Evolutionary conservation across 53 echinoderm and acorn worm genomes (phyloP), one percentile per base, ranked within the genome.

Genomic region (Zoroaster sp.): DNA sequence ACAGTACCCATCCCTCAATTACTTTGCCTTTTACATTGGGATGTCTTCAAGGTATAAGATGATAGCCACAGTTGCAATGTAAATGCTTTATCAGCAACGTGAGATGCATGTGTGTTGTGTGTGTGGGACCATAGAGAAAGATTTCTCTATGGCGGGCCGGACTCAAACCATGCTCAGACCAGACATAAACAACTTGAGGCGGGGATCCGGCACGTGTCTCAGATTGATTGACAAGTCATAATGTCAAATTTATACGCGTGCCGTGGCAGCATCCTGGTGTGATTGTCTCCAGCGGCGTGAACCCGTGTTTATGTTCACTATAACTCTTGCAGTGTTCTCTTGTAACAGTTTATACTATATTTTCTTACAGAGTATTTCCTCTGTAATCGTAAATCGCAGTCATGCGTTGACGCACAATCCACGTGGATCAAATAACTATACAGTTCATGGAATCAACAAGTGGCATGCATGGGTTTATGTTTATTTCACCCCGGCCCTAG

Each of bases 231-330:
- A 40, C 72, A 72, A 39, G 41, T 72, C 72, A 2, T 20, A 37
- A 72, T 39, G 72, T 72, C 74, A 74, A 21, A 43, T 17, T 65
- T 74, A 34, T 30, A n/a, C 77, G 52, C 77, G 51, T 77, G 77
- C 52, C 77, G n/a, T n/a, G n/a, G n/a, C n/a, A n/a, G n/a, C n/a
- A 35, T 77, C 52, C 77, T 30, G 18, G 42, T 42, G 7, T 4
- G 45, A 14, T 12, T 15, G 77, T 52, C 77, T 52, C 77, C 77
- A 25, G 52, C 77, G 77, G 77, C 77, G 33, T 25, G 32, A 32
- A 51, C 45, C 46, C 18, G 40, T 42, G 25, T 0, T 74, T 25
- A 41, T 43, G 40, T 6, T 4, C 25, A 31, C 47, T 28, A 65
- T 65, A 31, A 28, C 43, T 20, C 46, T 14, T 25, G 74, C 40